These are phyloP conservation scores for Drosophila limbata DNA, from an alignment of 2,888 invertebrate species.

Conservation along the genomic window DNA sequence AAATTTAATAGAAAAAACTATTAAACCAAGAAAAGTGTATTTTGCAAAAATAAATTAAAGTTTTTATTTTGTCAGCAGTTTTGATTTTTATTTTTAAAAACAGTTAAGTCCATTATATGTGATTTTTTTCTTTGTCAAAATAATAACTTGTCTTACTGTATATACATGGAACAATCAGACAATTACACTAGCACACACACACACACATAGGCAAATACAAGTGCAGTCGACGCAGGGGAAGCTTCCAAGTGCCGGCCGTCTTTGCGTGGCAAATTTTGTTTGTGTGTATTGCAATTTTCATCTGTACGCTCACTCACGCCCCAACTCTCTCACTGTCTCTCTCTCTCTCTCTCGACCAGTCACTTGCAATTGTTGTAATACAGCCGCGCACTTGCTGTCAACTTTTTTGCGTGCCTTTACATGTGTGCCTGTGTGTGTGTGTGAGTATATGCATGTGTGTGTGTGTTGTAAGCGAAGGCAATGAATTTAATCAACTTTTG, in stretches of 20 bases:
- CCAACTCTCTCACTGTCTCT: constrained; percentile 21
- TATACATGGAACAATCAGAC: constrained; percentile 46
- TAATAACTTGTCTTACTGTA: background rate
- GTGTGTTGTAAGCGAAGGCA: constrained; percentile 61
- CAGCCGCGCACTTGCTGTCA: constrained; percentile 60
- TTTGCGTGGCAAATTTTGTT: constrained; percentile 70
- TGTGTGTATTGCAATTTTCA: constrained; percentile 78
- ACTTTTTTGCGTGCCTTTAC: constrained; percentile 21
- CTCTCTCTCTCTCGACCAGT: constrained; percentile 14
- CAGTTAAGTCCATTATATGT: background rate
- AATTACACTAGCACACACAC: constrained; percentile 45
- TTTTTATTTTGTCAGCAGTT: background rate
- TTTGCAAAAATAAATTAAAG: too few relatives aligned
- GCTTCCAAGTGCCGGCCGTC: constrained; percentile 71
- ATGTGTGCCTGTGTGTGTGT: constrained; percentile 22
- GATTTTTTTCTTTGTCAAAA: background rate
- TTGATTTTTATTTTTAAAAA: background rate
- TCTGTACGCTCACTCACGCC: constrained; percentile 51
- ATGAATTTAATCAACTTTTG: constrained; percentile 61
- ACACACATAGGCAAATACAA: constrained; percentile 17
- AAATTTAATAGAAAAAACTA: too few relatives aligned
- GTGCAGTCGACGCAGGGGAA: constrained; percentile 39
- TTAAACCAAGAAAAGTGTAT: too few relatives aligned
- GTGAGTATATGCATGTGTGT: constrained; percentile 23
- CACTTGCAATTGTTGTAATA: constrained; percentile 56